Evolutionary conservation across 2,888 invertebrate genomes (phyloP).

Genomic region (Gisinianus flammeolus): DNA sequence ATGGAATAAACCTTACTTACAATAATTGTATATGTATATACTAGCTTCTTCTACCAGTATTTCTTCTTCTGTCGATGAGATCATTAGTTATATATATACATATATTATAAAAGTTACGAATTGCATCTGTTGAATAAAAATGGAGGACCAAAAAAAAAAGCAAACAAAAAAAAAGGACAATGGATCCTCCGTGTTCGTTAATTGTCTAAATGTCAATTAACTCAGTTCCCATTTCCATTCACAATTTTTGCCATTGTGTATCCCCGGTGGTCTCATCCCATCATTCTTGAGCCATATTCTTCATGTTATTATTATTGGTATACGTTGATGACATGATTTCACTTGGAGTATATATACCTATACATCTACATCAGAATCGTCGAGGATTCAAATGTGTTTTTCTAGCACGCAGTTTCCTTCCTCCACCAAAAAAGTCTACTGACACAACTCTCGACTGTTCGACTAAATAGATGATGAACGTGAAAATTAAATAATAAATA

Average conservation of each 20-base stretch:
- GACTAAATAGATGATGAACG: background rate
- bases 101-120: background rate
- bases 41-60: background rate
- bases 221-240: background rate
- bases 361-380: background rate
- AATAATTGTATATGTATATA: background rate
- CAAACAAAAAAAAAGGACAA: background rate
- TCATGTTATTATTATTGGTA: background rate
- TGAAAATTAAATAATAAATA: background rate
- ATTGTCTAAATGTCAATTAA: constrained; percentile 3
- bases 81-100: background rate
- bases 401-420: constrained; percentile 4
- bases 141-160: background rate
- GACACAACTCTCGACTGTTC: background rate
- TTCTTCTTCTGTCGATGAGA: background rate
- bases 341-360: background rate
- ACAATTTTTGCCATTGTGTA: background rate
- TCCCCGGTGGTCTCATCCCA: background rate
- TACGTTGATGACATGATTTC: too few relatives aligned
- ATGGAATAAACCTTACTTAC: background rate
- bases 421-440: background rate
- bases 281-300: background rate
- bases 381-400: background rate
- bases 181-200: background rate
- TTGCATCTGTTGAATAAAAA: background rate